Evolutionary conservation across 2,888 invertebrate genomes (phyloP), one percentile per base, ranked within the genome.

Genomic region (Scelioninae gen. 1): DNA sequence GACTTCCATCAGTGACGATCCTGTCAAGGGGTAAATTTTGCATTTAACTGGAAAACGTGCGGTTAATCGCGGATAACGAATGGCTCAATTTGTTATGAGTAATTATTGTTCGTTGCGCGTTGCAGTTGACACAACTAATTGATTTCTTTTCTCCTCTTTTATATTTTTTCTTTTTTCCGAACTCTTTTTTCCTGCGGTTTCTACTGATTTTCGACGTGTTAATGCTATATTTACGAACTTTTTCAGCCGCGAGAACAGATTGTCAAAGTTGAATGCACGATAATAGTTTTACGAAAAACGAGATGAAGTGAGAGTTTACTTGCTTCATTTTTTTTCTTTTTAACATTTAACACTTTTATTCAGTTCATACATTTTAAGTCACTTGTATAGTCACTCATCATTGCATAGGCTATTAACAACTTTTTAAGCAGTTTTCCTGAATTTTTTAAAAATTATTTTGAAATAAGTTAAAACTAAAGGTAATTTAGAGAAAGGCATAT

Each of bases 241-340:
- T 69, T 58, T 58, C 34, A 47, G 32, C 11, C 55, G 8, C 58
- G 58, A 47, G 56, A 58, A 56, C 55, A 47, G 56, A 58, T 69
- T 56, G 69, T 69, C 23, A 58, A 56, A 56, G 58, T 58, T 69
- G 34, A 69, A 69, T 69, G 29, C 58, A 47, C 38, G 56, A 58
- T 38, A 58, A 69, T 47, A 23, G 16, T 58, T 58, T 69, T 55
- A 38, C 32, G 9, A 45, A 58, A 69, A 55, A 43, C 10, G n/a
- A 43, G 6, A 40, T 11, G 38, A 11, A 15, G 66, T 53, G 55
- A 32, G 43, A 68, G 45, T 56, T 68, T 47, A 65, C 34, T 51
- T 43, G 32, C 23, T 23, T 23, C 4, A 23, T 23, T 23, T 23
- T 2, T 23, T 68, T 53, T n/a, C n/a, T 68, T 68, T 29, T 38